A percentile compares a stretch with the other conserved stretches of the same genome.
Conservation (phyloP, 2,113 vertebrate genomes). For the Pseudonaja textilis region DNA sequence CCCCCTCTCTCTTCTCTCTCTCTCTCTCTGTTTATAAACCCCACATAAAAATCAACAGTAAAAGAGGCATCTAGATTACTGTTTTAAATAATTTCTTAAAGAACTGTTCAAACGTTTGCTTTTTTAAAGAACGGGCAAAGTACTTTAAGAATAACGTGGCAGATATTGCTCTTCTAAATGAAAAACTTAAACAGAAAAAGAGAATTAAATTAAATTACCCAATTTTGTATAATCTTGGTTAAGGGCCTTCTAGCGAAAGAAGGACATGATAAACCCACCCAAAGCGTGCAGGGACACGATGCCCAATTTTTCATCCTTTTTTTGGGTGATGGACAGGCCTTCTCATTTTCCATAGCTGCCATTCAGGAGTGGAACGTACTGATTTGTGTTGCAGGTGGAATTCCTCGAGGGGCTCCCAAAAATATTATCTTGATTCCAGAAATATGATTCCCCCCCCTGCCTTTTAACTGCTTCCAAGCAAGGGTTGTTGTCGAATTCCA, state of each 20-base stretch:
- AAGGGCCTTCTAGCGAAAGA: background rate
- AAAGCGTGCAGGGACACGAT: background rate
- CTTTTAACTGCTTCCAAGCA: background rate
- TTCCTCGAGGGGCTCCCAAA: background rate
- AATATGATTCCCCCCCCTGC: background rate
- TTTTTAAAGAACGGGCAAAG: too few species aligned
- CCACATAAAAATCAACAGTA: too few species aligned
- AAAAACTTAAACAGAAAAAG: too few species aligned
- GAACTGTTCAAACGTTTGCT: too few species aligned
- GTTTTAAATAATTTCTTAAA: too few species aligned
- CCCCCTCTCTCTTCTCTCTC: background rate
- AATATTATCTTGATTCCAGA: background rate
- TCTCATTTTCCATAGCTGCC: background rate
- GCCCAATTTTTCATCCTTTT: background rate
- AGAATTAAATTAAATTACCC: too few species aligned
- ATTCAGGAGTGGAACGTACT: background rate
- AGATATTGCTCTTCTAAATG: too few species aligned
- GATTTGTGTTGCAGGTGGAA: background rate
- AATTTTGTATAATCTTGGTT: background rate
- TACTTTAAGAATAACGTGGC: too few species aligned
- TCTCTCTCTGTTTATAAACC: background rate
- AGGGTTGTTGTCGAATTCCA: background rate
- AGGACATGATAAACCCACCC: background rate
- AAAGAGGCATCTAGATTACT: too few species aligned
- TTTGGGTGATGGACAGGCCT: background rate